Percentiles rank a stretch among this genome's conserved stretches.
phyloP scores from a whole-genome alignment of 2,113 vertebrate genomes.

The sheep (Ovis aries) region ARS-UI_Ramb_v3.0 NC_056065.1:24281501-24282000 shows the following conservation, averaged over 20 bases:
- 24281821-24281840: background rate
- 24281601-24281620: background rate
- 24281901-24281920: conserved; percentile 27
- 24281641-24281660: background rate
- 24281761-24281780: background rate
- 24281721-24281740: background rate
- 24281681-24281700: background rate
- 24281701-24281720: background rate
- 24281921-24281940: conserved; percentile 51
- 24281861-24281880: background rate
- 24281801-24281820: background rate
- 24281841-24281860: background rate
- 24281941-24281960: conserved; percentile 29
- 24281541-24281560: background rate
- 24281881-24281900: conserved; percentile 35
- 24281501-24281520: background rate
- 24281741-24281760: background rate
- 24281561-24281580: background rate
- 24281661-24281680: background rate
- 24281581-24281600: background rate
- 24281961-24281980: conserved; percentile 38
- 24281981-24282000: conserved; percentile 49
- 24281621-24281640: background rate
- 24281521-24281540: background rate
- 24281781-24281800: background rate